Percentiles rank a stretch among this genome's conserved stretches.
Conservation (phyloP, 2,888 invertebrate species). For the Parthenolecanium corni region DNA sequence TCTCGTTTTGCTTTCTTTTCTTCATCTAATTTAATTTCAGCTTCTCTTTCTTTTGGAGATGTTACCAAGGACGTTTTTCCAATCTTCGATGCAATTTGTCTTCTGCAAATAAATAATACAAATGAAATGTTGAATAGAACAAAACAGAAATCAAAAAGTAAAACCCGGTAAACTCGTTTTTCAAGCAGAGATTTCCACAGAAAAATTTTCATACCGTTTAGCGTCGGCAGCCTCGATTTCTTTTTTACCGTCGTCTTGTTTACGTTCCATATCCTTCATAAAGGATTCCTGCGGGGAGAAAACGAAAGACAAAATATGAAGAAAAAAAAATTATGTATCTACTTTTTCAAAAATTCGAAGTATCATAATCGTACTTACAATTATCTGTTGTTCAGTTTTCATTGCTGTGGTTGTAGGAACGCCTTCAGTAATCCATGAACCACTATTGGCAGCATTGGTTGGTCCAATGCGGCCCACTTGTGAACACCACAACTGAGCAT, state of each 20-base stretch:
- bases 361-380: constrained; percentile 36
- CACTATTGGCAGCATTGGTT: not conserved
- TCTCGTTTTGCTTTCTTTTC: constrained; percentile 35
- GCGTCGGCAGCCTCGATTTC: not conserved
- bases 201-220: no score
- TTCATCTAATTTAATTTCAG: constrained; percentile 30
- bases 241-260: constrained; percentile 3
- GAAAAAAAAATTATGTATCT: not conserved
- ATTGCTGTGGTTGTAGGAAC: constrained; percentile 37
- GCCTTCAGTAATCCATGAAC: constrained; percentile 29
- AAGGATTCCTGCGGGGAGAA: constrained; percentile 32
- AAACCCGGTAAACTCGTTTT: no score
- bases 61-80: constrained; percentile 30
- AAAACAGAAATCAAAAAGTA: no score
- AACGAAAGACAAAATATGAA: not conserved
- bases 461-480: constrained; percentile 21
- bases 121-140: no score
- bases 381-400: constrained; percentile 43
- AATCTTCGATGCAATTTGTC: constrained; percentile 31
- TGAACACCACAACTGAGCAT: constrained; percentile 22
- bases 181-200: no score
- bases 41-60: constrained; percentile 31
- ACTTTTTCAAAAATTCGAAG: not conserved
- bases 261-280: constrained; percentile 31
- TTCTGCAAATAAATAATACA: constrained; percentile 32